A percentile compares a stretch with the other conserved stretches of the same genome.
Evolutionary conservation across 2,113 vertebrate species (phyloP).

Genomic region (Trichechus manatus): DNA sequence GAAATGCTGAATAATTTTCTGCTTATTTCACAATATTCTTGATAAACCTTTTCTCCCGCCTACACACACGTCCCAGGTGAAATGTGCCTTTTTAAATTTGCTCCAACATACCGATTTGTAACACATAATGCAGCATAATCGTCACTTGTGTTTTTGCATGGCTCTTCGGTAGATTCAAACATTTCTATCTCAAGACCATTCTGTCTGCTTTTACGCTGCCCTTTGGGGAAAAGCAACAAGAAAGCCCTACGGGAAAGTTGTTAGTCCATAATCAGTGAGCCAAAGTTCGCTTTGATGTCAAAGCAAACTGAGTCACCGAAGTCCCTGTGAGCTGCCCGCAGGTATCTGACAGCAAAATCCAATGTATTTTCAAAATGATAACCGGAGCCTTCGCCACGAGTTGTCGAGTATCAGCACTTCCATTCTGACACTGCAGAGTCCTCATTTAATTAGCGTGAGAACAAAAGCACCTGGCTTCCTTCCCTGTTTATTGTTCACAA

Average conservation of each 20-base stretch:
- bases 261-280: not conserved
- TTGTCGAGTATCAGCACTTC: not conserved
- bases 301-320: not conserved
- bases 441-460: not conserved
- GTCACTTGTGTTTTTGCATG: slow-evolving; percentile 57
- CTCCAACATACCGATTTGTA: not conserved
- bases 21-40: slow-evolving; percentile 75
- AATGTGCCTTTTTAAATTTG: slow-evolving; percentile 41
- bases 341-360: slow-evolving; percentile 4
- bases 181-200: slow-evolving; percentile 32
- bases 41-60: slow-evolving; percentile 53
- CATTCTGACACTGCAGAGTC: not conserved
- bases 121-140: not conserved
- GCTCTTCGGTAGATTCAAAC: slow-evolving; percentile 63
- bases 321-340: not conserved
- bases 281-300: slow-evolving; percentile 23
- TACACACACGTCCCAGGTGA: slow-evolving; percentile 33
- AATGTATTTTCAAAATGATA: slow-evolving; percentile 54
- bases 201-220: slow-evolving; percentile 66
- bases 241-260: not conserved
- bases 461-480: not conserved
- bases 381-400: not conserved
- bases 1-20: slow-evolving; percentile 83
- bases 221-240: slow-evolving; percentile 75
- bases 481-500: not conserved